These are phyloP conservation scores for Rana temporaria DNA, from an alignment of 2,113 vertebrate genomes.

Conservation along the genomic window DNA sequence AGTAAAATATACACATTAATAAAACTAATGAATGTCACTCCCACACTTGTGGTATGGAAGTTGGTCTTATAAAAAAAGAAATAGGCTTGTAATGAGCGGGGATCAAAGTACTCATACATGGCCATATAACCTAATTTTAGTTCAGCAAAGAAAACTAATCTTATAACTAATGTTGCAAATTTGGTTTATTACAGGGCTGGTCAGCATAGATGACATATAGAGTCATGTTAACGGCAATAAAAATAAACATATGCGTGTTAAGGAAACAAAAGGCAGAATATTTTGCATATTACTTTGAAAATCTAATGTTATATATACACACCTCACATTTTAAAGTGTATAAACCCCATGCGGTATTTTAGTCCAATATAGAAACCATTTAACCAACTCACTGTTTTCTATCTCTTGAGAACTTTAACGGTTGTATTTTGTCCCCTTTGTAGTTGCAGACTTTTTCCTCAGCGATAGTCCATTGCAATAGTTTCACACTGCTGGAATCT, in stretches of 20 bases:
- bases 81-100: slow-evolving; percentile 8
- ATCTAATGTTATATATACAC: too few relatives aligned
- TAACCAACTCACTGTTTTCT: too few relatives aligned
- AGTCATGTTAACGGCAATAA: background rate
- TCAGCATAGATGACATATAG: background rate
- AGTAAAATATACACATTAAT: slow-evolving; percentile 21
- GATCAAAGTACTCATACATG: slow-evolving; percentile 7
- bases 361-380: too few relatives aligned
- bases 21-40: slow-evolving; percentile 29
- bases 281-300: too few relatives aligned
- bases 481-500: too few relatives aligned
- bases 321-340: too few relatives aligned
- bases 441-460: too few relatives aligned
- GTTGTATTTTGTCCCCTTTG: too few relatives aligned
- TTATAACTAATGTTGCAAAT: background rate
- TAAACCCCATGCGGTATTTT: too few relatives aligned
- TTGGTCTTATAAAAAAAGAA: background rate
- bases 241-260: background rate
- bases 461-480: too few relatives aligned
- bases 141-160: background rate
- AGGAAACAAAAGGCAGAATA: too few relatives aligned
- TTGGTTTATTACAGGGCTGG: slow-evolving; percentile 17
- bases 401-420: too few relatives aligned
- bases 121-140: slow-evolving; percentile 25
- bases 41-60: slow-evolving; percentile 12